A percentile compares a stretch with the other conserved stretches of the same genome.
Conservation (phyloP, 2,888 invertebrate genomes). For the Idaea straminata region DNA sequence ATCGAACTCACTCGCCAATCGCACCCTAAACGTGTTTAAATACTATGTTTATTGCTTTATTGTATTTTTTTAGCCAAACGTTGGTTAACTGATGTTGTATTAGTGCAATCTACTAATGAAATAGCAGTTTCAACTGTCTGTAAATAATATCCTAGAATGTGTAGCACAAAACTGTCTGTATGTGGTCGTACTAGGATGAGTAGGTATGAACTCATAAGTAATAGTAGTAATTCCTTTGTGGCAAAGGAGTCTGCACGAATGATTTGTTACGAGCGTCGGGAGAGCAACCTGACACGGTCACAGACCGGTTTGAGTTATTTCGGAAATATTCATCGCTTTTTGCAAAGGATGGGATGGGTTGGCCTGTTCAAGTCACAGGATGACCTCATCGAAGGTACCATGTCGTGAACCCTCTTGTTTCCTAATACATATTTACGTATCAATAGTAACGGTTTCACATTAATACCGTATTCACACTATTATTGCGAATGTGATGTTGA, state of each 20-base stretch:
- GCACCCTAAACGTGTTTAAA: too few relatives aligned
- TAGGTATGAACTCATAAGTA: neutral
- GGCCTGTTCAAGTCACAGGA: slow-evolving; percentile 38
- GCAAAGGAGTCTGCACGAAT: slow-evolving; percentile 45
- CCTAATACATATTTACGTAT: slow-evolving; percentile 22
- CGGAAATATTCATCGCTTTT: slow-evolving; percentile 63
- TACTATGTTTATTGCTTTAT: too few relatives aligned
- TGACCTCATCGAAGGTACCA: slow-evolving; percentile 66
- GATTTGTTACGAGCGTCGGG: slow-evolving; percentile 54
- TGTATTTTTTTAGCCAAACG: neutral
- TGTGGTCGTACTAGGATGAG: neutral
- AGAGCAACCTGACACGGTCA: slow-evolving; percentile 62
- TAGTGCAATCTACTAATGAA: neutral
- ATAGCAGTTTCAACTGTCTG: neutral
- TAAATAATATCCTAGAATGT: neutral
- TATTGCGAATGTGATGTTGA: neutral
- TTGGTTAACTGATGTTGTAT: neutral
- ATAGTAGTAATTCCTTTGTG: slow-evolving; percentile 5
- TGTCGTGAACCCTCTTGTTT: slow-evolving; percentile 35
- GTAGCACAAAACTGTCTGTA: neutral
- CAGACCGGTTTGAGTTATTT: slow-evolving; percentile 74
- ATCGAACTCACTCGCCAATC: too few relatives aligned
- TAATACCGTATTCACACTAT: slow-evolving; percentile 2
- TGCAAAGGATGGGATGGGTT: slow-evolving; percentile 45
- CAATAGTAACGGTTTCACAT: slow-evolving; percentile 23